Evolutionary conservation across 37 sponge, comb jelly and placozoan genomes (phyloP).

Genomic region (Ianthella basta): DNA sequence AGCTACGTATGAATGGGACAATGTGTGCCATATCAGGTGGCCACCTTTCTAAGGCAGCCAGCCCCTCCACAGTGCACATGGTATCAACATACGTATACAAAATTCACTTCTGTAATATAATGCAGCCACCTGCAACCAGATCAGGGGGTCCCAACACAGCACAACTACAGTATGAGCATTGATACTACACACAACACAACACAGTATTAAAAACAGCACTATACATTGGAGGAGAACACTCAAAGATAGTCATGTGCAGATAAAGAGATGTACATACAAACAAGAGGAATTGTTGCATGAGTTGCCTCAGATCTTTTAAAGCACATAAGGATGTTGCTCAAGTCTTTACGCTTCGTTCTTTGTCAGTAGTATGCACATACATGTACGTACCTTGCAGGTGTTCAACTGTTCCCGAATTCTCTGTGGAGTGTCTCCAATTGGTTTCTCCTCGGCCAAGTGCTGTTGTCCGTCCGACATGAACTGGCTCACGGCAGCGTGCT

Average conservation of each 20-base stretch:
- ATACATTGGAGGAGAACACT: not conserved
- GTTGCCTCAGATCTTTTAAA: not conserved
- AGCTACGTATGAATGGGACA: no score
- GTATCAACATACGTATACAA: no score
- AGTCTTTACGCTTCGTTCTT: not conserved
- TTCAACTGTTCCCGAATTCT: constrained; percentile 58
- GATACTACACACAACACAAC: no score
- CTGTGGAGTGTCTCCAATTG: constrained; percentile 42
- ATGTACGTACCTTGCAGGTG: constrained; percentile 63
- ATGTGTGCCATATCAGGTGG: no score
- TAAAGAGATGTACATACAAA: not conserved
- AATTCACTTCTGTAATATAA: no score
- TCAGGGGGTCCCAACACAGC: no score
- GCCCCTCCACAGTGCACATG: no score
- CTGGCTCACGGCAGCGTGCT: constrained; percentile 30
- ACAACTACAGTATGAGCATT: no score
- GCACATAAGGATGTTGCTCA: not conserved
- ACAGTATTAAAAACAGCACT: not conserved
- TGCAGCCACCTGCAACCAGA: no score
- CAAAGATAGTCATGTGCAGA: not conserved
- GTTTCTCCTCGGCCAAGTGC: constrained; percentile 52
- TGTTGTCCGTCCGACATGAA: constrained; percentile 58
- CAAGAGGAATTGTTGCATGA: no score
- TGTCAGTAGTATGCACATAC: not conserved
- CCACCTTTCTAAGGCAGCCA: no score